Base-by-base conservation (phyloP, 2,888 invertebrate genomes). In the Yponomeuta sedellus region DNA sequence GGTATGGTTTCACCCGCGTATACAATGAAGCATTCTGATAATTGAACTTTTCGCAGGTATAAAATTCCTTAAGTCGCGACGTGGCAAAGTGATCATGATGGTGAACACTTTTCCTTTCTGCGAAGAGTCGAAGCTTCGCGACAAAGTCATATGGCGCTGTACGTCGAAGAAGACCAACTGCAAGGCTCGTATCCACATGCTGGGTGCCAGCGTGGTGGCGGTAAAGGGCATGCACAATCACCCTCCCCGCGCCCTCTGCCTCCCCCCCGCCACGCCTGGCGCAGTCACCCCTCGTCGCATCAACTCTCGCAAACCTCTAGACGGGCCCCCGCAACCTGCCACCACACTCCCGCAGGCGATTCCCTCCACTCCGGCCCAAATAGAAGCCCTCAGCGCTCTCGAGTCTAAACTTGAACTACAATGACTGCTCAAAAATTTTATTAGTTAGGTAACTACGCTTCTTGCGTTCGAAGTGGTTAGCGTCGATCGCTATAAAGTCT, bases 161-260 rank as follows among this genome's bases (percentile, higher is more conserved):
- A 92, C 92, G 52, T 92, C 92, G 10, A 92, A 92, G 82, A 92
- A 92, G 78, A 91, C 91, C 0, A 92, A 92, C 71, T 92, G 92
- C 71, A 89, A 91, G 74, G 92, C 92, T 25, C 77, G 92, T 67
- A 92, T 92, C 65, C 92, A 92, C 73, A 92, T 91, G 86, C 71
- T 90, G 70, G 91, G 91, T 0, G 75, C 88, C 20, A 88, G 79
- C 69, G 91, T 92, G 67, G 89, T 92, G 22, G 91, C 90, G 8
- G 91, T 91, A 61, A 92, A 91, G 72, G 91, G 92, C 3, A 87
- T 91, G 86, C 92, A 92, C 74, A 92, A 92, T 71, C 92, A 92
- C 69, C 88, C 91, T 25, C 91, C 91, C 66, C 81, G 91, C 28
- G 85, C 86, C 19, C 70, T 80, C 12, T 73, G 81, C 57, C 68